These are phyloP conservation scores for Sphaeridia pumilis DNA, from an alignment of 2,888 invertebrate genomes.

Conservation along the genomic window DNA sequence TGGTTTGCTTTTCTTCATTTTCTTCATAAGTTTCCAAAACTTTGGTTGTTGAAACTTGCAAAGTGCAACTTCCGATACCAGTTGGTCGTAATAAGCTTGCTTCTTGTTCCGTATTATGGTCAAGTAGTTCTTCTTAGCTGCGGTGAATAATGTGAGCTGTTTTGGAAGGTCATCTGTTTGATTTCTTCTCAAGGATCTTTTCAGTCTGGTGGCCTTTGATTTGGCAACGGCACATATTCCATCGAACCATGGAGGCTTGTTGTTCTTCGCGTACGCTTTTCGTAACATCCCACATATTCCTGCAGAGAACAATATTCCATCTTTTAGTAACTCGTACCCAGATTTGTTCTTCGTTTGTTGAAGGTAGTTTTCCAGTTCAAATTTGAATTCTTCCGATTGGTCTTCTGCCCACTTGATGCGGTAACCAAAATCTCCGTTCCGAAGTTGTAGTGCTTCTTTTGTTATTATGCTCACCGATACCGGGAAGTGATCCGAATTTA, in stretches of 20 bases:
- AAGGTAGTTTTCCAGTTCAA: too few relatives aligned
- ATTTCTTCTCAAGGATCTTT: neutral
- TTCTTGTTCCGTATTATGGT: neutral
- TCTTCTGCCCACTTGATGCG: neutral
- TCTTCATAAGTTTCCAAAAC: neutral
- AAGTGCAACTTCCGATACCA: too few relatives aligned
- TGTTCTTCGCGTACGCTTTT: too few relatives aligned
- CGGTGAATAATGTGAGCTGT: too few relatives aligned
- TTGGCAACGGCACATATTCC: neutral
- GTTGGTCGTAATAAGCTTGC: too few relatives aligned
- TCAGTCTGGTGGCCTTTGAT: neutral
- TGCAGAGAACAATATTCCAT: too few relatives aligned
- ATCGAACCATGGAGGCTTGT: neutral
- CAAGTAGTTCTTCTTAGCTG: too few relatives aligned
- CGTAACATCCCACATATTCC: too few relatives aligned
- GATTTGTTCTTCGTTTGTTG: too few relatives aligned
- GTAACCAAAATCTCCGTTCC: neutral
- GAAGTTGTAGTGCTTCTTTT: neutral
- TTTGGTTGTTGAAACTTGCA: too few relatives aligned
- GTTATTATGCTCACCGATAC: neutral
- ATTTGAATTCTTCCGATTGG: neutral
- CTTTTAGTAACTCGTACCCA: too few relatives aligned
- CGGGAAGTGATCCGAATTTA: neutral
- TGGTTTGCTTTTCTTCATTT: neutral
- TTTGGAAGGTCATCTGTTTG: too few relatives aligned